Percentiles rank a stretch among this genome's conserved stretches.
Evolutionary conservation across 2,888 invertebrate genomes (phyloP).

Genomic region (Ornithoptera priamus): DNA sequence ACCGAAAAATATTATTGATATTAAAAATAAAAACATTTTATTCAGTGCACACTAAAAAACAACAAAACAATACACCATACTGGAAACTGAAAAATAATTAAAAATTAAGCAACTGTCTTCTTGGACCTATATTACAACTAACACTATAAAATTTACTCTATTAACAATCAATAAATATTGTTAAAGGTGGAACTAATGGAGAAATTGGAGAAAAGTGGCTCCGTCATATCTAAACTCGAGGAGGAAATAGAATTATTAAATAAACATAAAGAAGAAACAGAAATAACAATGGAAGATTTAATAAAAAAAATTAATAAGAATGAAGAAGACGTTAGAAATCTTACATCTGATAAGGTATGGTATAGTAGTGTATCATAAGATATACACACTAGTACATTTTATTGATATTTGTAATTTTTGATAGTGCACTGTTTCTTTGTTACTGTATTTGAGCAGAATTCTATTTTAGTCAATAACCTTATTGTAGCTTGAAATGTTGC

Average conservation of each 20-base stretch:
- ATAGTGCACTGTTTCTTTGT: neutral
- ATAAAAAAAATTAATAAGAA: conserved; percentile 44
- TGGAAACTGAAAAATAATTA: too few relatives aligned
- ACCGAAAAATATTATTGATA: too few relatives aligned
- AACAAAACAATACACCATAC: too few relatives aligned
- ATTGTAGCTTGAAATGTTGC: too few relatives aligned
- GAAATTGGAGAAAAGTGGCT: conserved; percentile 60
- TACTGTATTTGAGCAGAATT: too few relatives aligned
- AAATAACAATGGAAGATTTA: conserved; percentile 52
- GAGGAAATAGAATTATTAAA: conserved; percentile 52
- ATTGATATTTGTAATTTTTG: neutral
- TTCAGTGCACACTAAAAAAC: too few relatives aligned
- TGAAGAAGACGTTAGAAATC: conserved; percentile 35
- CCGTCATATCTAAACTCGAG: conserved; percentile 50
- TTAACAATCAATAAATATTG: neutral
- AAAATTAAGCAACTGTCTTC: too few relatives aligned
- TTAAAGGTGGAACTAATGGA: conserved; percentile 67
- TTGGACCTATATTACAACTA: too few relatives aligned
- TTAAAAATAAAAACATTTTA: too few relatives aligned
- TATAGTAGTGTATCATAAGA: neutral
- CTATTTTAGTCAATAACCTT: too few relatives aligned
- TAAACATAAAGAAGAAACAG: conserved; percentile 49
- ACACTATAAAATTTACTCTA: neutral
- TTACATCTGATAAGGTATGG: conserved; percentile 35
- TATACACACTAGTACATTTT: neutral